Base-by-base conservation (phyloP, 2,797 vertebrate genomes). In the Bufotes viridis region DNA sequence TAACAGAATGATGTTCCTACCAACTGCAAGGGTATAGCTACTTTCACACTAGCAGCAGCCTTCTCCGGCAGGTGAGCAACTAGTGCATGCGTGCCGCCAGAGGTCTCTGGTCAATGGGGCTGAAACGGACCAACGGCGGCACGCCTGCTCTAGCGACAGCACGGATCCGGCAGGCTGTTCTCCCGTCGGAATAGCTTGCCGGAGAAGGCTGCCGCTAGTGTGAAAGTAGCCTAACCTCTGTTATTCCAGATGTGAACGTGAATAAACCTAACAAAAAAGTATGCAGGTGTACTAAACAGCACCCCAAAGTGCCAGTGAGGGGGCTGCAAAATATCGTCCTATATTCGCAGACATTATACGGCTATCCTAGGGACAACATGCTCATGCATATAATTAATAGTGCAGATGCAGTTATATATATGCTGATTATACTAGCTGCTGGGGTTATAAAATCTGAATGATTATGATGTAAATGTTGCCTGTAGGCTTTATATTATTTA, bases 21-120 rank as follows among this genome's bases (percentile, higher is more conserved):
- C 92, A 93, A 91, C 90, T 94, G 91, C 91, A 91, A 91, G 90
- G 90, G 89, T 89, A n/a, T n/a, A n/a, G n/a, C n/a, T n/a, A n/a
- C n/a, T n/a, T n/a, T n/a, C n/a, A n/a, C n/a, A n/a, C n/a, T n/a
- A n/a, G n/a, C n/a, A n/a, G n/a, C n/a, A n/a, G n/a, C n/a, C n/a
- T n/a, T n/a, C n/a, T n/a, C n/a, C n/a, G n/a, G n/a, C n/a, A n/a
- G n/a, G n/a, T n/a, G n/a, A n/a, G n/a, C n/a, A n/a, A n/a, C n/a
- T n/a, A n/a, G n/a, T n/a, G n/a, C n/a, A n/a, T n/a, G n/a, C n/a
- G n/a, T n/a, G n/a, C n/a, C n/a, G n/a, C n/a, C n/a, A n/a, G n/a
- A n/a, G n/a, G n/a, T n/a, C n/a, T n/a, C n/a, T n/a, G n/a, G n/a
- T n/a, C n/a, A n/a, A n/a, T n/a, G n/a, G n/a, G n/a, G n/a, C n/a